These are phyloP conservation scores for Todus mexicanus DNA, from an alignment of 2,797 vertebrate genomes.

Conservation along the genomic window DNA sequence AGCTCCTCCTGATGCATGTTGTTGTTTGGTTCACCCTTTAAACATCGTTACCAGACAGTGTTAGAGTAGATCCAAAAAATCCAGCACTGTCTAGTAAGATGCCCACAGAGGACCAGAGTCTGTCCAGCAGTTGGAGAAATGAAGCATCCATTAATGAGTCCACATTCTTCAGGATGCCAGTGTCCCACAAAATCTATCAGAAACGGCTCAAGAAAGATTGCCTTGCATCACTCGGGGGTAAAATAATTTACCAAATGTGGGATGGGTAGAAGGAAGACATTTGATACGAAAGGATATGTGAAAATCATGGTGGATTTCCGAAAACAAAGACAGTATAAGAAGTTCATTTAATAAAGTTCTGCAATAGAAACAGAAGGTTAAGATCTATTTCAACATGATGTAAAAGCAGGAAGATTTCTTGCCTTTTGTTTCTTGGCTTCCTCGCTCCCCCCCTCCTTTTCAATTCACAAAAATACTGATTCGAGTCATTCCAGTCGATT, in stretches of 20 bases:
- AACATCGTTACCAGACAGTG: constrained; percentile 99
- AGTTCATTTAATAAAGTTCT: background rate
- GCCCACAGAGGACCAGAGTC: constrained; percentile 86
- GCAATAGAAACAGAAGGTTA: background rate
- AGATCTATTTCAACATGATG: background rate
- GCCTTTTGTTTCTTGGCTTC: background rate
- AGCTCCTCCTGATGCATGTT: background rate
- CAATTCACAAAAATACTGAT: background rate
- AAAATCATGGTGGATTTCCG: background rate
- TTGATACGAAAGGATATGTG: background rate
- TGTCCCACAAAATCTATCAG: background rate
- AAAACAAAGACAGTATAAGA: background rate
- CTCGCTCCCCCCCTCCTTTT: background rate
- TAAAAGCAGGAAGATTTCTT: background rate
- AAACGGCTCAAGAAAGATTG: background rate
- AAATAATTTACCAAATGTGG: background rate
- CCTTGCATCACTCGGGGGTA: background rate
- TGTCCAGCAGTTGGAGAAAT: background rate
- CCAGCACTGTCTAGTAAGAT: constrained; percentile 99
- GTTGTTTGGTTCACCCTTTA: constrained; percentile 81
- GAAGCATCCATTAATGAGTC: background rate
- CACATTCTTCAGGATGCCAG: background rate
- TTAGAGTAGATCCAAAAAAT: constrained; percentile 93
- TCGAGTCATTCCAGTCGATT: background rate
- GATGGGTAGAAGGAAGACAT: background rate